Base-by-base conservation (phyloP, 2,797 vertebrate species). In the Rhyacichthys aspro region DNA sequence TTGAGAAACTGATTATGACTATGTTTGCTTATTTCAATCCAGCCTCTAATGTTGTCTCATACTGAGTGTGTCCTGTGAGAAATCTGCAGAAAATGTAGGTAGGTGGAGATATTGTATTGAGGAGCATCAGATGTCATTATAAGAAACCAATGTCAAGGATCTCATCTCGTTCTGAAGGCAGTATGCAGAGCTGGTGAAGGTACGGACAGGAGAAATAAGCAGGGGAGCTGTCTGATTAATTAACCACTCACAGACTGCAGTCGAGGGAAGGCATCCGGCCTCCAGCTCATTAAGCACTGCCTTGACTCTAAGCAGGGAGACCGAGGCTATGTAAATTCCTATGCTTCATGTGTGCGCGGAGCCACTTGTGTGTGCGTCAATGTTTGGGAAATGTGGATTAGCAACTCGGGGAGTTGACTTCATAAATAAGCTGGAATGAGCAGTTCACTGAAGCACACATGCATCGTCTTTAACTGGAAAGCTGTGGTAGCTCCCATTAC, bases 261-360 rank as follows among this genome's bases (percentile, higher is more conserved):
- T 81, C 77, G 67, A 67, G 78, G 77, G 81, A 86, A 83, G 64
- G 74, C 78, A 76, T 82, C 76, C 67, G 77, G 83, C 81, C 85
- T 81, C 59, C 0, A 74, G 84, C 89, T 91, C 87, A 92, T 91
- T 91, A 92, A 89, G 76, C 65, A 65, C 60, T 36, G 72, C 67
- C 69, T 72, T 39, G 57, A 72, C 42, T 44, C 73, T 67, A 63
- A 80, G 75, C 79, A 63, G 56, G 54, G 69, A 74, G 69, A 70
- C 63, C 41, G 23, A n/a, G 39, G 62, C 67, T 65, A 55, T 69
- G 68, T 66, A 74, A 74, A 81, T 60, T 34, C 36, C 74, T 50
- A 12, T 48, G 41, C 32, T 47, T 47, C 14, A 5, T 63, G 64
- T 61, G 56, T 54, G 42, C 60, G 17, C 11, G n/a, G 48, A 18